Base-by-base conservation (phyloP, 2,888 invertebrate genomes). In the Gymnocheta viridis region DNA sequence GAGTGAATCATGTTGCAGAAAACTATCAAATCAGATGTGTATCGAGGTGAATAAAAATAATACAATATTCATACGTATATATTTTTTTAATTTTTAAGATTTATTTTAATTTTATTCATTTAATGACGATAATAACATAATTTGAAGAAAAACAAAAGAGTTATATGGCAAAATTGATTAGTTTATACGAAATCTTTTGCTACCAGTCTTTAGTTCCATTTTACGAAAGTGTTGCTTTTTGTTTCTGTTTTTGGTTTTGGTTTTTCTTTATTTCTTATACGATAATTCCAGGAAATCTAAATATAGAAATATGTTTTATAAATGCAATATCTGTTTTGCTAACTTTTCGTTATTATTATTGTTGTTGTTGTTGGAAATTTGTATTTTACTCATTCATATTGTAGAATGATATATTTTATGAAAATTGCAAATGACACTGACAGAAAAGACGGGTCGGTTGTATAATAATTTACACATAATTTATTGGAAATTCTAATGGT, bases 201-300 rank as follows among this genome's bases (percentile, higher is more conserved):
- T 72, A 35, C 38, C 51, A 70, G 35, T 64, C 27, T 79, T 62
- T 22, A 38, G 49, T 47, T 35, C 17, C 54, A 64, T 64, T 72
- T 79, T 41, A 6, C 10, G 38, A 54, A 54, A 38, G 17, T 54
- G 10, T 69, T 66, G 44, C 54, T 77, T 67, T 41, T n/a, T 47
- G n/a, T n/a, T n/a, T n/a, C n/a, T n/a, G n/a, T 47, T 47, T 19
- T 32, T 69, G 9, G n/a, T 60, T 60, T 66, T 22, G 7, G n/a
- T 47, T 19, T 49, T 73, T 67, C 24, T 58, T 69, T 60, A 49
- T 66, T 73, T 74, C 51, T 81, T 74, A 29, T 67, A 19, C 56
- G 17, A 76, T 56, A 70, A 35, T 82, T 82, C 81, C 81, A 82
- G 81, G 81, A 82, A 82, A 82, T 82, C 81, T 82, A 82, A 69